phyloP scores from a whole-genome alignment of 2,888 invertebrate genomes.

The Pteria penguin region DNA sequence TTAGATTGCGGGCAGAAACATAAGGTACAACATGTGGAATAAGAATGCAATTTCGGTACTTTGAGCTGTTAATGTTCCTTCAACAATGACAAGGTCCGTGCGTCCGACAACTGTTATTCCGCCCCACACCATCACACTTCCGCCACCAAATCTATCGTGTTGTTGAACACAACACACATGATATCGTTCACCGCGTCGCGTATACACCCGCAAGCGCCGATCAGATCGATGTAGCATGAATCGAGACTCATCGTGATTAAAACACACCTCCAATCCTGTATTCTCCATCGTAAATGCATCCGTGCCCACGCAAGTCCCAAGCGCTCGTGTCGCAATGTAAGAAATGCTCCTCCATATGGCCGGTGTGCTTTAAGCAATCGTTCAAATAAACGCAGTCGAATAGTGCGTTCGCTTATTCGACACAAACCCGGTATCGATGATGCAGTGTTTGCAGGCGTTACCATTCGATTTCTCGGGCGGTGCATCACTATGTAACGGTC shows the following conservation, averaged over 20 bases:
- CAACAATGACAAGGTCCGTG: slow-evolving; percentile 22
- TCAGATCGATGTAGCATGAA: slow-evolving; percentile 20
- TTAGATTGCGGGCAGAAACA: slow-evolving; percentile 4
- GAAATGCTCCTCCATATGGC: slow-evolving; percentile 1
- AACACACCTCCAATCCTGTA: background rate
- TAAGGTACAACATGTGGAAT: slow-evolving; percentile 36
- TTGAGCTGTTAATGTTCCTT: slow-evolving; percentile 38
- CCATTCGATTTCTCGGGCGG: background rate
- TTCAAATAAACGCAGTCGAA: background rate
- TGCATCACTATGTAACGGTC: background rate
- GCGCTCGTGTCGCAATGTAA: slow-evolving; percentile 12
- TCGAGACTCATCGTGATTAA: slow-evolving; percentile 28
- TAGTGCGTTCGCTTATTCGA: background rate
- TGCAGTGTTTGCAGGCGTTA: background rate
- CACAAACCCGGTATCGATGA: background rate
- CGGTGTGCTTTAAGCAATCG: background rate
- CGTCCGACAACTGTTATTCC: slow-evolving; percentile 26
- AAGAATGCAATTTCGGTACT: slow-evolving; percentile 39
- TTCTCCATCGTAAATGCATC: slow-evolving; percentile 16
- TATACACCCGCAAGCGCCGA: background rate
- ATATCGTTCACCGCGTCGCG: slow-evolving; percentile 4
- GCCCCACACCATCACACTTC: slow-evolving; percentile 32
- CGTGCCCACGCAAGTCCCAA: slow-evolving; percentile 13
- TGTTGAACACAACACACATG: background rate
- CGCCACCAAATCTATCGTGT: background rate